Base-by-base conservation (phyloP, 2,888 invertebrate genomes). In the Apantesis nais region DNA sequence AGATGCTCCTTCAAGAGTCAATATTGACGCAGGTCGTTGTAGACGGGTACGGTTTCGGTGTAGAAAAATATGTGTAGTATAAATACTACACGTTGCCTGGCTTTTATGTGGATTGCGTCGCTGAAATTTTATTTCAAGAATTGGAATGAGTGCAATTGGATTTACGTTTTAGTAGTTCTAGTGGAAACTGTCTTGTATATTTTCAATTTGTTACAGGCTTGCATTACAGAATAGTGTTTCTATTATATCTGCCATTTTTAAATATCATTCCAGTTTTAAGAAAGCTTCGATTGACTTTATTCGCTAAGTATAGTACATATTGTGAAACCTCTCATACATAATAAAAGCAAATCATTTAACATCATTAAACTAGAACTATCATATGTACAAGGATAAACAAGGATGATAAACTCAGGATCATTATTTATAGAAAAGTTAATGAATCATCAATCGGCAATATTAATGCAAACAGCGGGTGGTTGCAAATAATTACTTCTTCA, bases 1-100 rank as follows among this genome's bases (percentile, higher is more conserved):
- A 89, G 91, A 91, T 91, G 91, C 90, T 90, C 87, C 88, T 86
- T 82, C 86, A 83, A 80, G 80, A 88, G 91, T 92, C 92, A 93
- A 93, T 93, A 92, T 92, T 92, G 90, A 91, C 90, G 86, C 82
- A 81, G 85, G 82, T 82, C 79, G 81, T 72, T 80, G 82, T 78
- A 82, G 82, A 77, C 82, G 77, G 71, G 37, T 66, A 72, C 61
- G 71, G 70, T 77, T 74, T 72, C 74, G 73, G 74, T 72, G 75
- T 74, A 71, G 76, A 80, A 79, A 81, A 81, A 76, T 78, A 76
- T 71, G 64, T 66, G 55, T 75, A 75, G 75, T 72, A 76, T 68
- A 75, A 79, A 71, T 69, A n/a, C n/a, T 34, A 34, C 5, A 34
- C 34, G 67, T 72, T 77, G 68, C 71, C 64, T 74, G 71, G 77